phyloP scores from a whole-genome alignment of 1,140 invertebrate genomes.

The Drosophila azteca region DNA sequence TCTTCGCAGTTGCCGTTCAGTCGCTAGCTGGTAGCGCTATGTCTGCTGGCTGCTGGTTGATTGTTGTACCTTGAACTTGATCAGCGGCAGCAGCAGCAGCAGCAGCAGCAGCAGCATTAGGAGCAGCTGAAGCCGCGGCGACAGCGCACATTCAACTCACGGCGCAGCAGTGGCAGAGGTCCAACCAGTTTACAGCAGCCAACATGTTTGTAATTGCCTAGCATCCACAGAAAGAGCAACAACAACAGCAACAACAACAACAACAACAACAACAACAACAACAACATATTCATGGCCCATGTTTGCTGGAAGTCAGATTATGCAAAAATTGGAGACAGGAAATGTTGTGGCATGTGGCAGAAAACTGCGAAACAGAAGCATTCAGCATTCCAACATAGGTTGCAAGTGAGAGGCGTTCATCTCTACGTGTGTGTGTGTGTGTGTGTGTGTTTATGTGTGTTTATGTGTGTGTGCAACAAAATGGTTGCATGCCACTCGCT shows the following conservation, averaged over 20 bases:
- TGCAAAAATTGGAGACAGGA: constrained; percentile 66
- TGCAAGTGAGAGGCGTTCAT: constrained; percentile 28
- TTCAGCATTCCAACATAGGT: constrained; percentile 12
- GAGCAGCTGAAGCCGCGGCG: not conserved
- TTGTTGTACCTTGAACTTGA: constrained; percentile 74
- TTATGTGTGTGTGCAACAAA: constrained; percentile 43
- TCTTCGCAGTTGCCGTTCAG: not conserved
- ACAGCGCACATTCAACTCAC: constrained; percentile 67
- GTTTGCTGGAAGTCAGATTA: constrained; percentile 48
- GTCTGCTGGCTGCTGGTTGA: not conserved
- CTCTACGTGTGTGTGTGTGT: constrained; percentile 2
- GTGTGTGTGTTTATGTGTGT: constrained; percentile 16
- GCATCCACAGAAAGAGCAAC: constrained; percentile 20
- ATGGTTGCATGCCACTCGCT: constrained; percentile 53
- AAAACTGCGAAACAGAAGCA: not conserved
- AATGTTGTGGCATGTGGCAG: constrained; percentile 33
- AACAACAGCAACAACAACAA: not conserved
- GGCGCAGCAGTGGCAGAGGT: constrained; percentile 17
- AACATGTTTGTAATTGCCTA: constrained; percentile 69
- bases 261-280: constrained; percentile 11
- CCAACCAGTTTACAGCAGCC: constrained; percentile 70
- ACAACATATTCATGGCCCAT: constrained; percentile 6
- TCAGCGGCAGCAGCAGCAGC: constrained; percentile 37
- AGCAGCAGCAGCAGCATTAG: not conserved
- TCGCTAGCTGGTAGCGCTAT: not conserved